These are phyloP conservation scores for Magallana nippona DNA, from an alignment of 2,888 invertebrate genomes.

Conservation along the genomic window DNA sequence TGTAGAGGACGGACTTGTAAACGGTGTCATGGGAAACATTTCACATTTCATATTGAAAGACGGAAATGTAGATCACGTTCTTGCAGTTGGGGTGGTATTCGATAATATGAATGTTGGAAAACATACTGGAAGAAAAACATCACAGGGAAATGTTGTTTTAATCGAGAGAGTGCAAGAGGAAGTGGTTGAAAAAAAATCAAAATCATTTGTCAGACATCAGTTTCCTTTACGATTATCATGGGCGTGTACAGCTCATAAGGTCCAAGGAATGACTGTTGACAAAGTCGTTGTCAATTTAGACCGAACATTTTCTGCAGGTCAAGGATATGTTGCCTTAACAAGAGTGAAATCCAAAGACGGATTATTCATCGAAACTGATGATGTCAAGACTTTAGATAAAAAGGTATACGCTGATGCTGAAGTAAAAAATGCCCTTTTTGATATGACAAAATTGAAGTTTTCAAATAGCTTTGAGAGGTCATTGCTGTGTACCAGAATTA, in stretches of 20 bases:
- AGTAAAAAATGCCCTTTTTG: slow-evolving; percentile 15
- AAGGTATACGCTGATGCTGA: slow-evolving; percentile 20
- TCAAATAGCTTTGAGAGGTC: no score
- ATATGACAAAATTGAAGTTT: neutral
- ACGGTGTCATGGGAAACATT: slow-evolving; percentile 51
- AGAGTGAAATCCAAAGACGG: slow-evolving; percentile 46
- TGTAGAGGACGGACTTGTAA: slow-evolving; percentile 52
- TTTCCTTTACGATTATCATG: slow-evolving; percentile 49
- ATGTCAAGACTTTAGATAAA: slow-evolving; percentile 23
- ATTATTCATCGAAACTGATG: slow-evolving; percentile 30
- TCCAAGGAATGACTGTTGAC: slow-evolving; percentile 46
- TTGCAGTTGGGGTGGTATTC: slow-evolving; percentile 41
- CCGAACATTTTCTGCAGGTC: slow-evolving; percentile 44
- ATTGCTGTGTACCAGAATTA: no score
- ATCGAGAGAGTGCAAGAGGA: slow-evolving; percentile 33
- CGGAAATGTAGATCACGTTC: neutral
- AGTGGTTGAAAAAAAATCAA: neutral
- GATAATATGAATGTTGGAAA: slow-evolving; percentile 45
- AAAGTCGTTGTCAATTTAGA: slow-evolving; percentile 48
- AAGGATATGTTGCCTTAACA: slow-evolving; percentile 49
- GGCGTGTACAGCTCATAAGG: slow-evolving; percentile 51
- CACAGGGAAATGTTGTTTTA: neutral
- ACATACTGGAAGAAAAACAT: slow-evolving; percentile 3
- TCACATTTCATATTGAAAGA: slow-evolving; percentile 6
- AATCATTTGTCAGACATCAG: slow-evolving; percentile 36